Conservation (phyloP, 2,113 vertebrate genomes). For the Antechinus stuartii region DNA sequence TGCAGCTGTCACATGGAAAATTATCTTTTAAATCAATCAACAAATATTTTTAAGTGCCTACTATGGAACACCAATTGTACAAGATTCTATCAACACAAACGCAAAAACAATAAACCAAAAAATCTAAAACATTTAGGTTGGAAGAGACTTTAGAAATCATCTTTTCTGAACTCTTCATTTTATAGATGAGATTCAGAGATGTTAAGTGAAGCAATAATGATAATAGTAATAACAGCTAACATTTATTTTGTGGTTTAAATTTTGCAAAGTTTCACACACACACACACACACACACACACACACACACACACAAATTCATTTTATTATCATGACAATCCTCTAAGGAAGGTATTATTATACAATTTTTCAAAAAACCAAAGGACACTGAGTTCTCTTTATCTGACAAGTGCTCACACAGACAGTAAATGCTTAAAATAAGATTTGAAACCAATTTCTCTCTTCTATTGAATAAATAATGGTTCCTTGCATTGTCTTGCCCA, state of each 20-base stretch:
- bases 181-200: background rate
- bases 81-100: background rate
- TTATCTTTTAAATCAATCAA: background rate
- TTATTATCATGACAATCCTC: background rate
- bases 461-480: background rate
- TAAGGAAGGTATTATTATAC: background rate
- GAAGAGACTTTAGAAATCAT: background rate
- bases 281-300: too few relatives aligned
- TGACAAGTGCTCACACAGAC: background rate
- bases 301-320: background rate
- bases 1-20: background rate
- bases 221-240: background rate
- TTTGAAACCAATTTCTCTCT: background rate
- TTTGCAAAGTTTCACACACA: background rate
- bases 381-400: background rate
- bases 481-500: background rate
- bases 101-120: background rate
- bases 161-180: background rate
- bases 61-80: background rate
- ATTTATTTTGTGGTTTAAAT: background rate
- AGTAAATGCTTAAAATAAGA: constrained; percentile 35
- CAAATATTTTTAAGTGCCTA: background rate
- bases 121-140: background rate
- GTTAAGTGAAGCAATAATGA: background rate
- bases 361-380: constrained; percentile 34